These are phyloP conservation scores for Pterostichus madidus DNA, from an alignment of 2,888 invertebrate genomes.

Conservation along the genomic window DNA sequence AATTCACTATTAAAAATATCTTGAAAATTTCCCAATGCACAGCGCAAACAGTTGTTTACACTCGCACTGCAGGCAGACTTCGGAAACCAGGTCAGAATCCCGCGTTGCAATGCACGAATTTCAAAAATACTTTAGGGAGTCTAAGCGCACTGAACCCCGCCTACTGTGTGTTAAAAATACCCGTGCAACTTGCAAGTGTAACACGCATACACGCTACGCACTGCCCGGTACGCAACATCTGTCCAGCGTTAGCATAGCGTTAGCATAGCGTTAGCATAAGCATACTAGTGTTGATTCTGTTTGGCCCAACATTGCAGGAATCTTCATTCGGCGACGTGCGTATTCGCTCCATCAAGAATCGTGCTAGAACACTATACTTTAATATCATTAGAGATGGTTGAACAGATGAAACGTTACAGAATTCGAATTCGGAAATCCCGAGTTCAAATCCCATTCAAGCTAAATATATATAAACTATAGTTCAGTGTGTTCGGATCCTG, in stretches of 20 bases:
- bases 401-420: too few species aligned
- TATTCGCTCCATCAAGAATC: too few species aligned
- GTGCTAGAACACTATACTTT: too few species aligned
- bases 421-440: too few species aligned
- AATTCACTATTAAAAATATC: slow-evolving; percentile 43
- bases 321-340: not conserved
- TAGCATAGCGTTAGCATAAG: not conserved
- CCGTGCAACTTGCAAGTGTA: slow-evolving; percentile 65
- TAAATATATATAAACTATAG: too few species aligned
- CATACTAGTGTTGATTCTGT: not conserved
- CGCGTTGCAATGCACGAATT: slow-evolving; percentile 63
- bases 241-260: slow-evolving; percentile 6
- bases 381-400: too few species aligned
- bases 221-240: not conserved
- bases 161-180: slow-evolving; percentile 66
- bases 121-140: slow-evolving; percentile 62
- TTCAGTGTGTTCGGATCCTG: too few species aligned
- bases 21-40: slow-evolving; percentile 27
- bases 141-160: slow-evolving; percentile 67
- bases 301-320: not conserved
- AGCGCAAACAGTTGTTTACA: slow-evolving; percentile 38
- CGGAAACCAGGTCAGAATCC: slow-evolving; percentile 60
- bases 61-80: slow-evolving; percentile 24
- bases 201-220: slow-evolving; percentile 23
- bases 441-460: too few species aligned